Percentiles rank a stretch among this genome's conserved stretches.
Evolutionary conservation across 2,113 vertebrate species (phyloP).

Genomic region (Ellobius talpinus): DNA sequence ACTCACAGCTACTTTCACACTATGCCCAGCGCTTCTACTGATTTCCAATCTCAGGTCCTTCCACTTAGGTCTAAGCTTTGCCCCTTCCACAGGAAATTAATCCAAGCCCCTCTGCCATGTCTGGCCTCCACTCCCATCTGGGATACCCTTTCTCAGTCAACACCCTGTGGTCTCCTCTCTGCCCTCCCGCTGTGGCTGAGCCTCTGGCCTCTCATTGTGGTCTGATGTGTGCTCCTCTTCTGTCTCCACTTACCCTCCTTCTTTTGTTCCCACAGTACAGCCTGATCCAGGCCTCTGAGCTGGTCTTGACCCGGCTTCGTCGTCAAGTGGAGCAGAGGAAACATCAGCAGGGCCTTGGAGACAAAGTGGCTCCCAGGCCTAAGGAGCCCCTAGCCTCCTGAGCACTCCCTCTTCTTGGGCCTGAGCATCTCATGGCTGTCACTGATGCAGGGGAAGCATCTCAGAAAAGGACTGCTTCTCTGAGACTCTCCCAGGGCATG

Average conservation of each 20-base stretch:
- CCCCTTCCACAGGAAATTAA: too few relatives aligned
- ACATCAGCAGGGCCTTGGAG: background rate
- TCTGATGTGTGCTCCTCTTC: background rate
- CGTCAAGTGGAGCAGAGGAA: conserved; percentile 62
- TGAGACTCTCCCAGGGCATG: background rate
- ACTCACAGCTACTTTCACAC: background rate
- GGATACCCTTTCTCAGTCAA: accelerated
- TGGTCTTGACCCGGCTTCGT: conserved; percentile 79
- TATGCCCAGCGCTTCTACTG: background rate
- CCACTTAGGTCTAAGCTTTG: background rate
- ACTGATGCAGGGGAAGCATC: background rate
- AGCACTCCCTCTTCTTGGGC: background rate
- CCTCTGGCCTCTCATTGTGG: background rate
- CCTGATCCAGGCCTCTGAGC: conserved; percentile 79
- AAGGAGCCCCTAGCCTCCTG: background rate
- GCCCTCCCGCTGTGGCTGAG: background rate
- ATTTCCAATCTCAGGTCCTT: background rate
- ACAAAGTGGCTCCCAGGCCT: background rate
- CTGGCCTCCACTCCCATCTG: background rate
- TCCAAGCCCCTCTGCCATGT: background rate
- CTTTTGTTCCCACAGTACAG: conserved; percentile 82
- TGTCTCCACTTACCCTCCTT: background rate
- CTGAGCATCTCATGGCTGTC: accelerated
- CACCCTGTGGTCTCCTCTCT: background rate
- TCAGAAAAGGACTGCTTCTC: background rate